Percentiles rank a stretch among this genome's conserved stretches.
phyloP scores from a whole-genome alignment of 2,888 invertebrate genomes.

The Metallyticus violacea region DNA sequence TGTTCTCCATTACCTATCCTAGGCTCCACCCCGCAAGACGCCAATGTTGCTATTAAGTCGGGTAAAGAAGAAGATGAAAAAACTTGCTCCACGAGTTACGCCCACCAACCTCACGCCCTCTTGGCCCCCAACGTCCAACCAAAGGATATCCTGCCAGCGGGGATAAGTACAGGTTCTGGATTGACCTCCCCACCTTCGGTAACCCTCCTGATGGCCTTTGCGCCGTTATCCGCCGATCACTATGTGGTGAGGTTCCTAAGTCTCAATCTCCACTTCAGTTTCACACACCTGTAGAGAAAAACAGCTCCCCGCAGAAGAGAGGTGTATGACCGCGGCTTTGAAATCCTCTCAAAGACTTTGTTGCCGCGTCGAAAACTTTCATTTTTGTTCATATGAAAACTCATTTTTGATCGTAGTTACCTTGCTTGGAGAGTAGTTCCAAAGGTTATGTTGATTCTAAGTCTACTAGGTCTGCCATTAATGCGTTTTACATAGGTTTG shows the following conservation, averaged over 20 bases:
- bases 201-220: background rate
- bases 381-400: no score
- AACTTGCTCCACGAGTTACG: background rate
- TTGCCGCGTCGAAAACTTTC: no score
- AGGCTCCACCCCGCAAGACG: conserved; percentile 1
- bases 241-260: background rate
- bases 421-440: no score
- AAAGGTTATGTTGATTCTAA: no score
- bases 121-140: background rate
- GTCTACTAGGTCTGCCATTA: no score
- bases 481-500: no score
- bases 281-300: background rate
- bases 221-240: background rate
- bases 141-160: background rate
- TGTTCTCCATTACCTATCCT: background rate
- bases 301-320: background rate
- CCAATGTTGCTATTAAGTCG: background rate
- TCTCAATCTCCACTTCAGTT: background rate
- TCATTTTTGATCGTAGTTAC: no score
- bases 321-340: background rate
- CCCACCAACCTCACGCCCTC: background rate
- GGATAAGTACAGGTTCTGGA: background rate
- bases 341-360: background rate
- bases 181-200: background rate
- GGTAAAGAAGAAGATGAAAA: background rate